These are phyloP conservation scores for Nowickia ferox DNA, from an alignment of 2,888 invertebrate genomes.

Conservation along the genomic window DNA sequence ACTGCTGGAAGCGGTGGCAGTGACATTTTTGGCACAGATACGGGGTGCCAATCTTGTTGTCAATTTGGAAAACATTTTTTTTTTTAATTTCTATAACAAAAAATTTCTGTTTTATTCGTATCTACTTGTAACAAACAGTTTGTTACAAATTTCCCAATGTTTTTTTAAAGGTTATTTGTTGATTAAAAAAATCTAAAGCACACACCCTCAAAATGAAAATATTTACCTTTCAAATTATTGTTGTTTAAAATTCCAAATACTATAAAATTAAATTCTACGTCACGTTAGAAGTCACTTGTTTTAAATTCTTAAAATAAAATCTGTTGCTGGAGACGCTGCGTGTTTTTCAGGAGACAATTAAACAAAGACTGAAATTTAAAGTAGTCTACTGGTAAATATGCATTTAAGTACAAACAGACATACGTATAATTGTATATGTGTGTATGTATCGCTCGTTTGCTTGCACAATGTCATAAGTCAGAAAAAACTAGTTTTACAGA, in stretches of 20 bases:
- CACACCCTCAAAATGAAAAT: constrained; percentile 16
- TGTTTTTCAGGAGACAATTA: constrained; percentile 26
- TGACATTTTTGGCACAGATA: constrained; percentile 58
- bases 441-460: too few species aligned
- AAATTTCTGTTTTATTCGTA: constrained; percentile 19
- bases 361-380: constrained; percentile 54
- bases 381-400: background rate
- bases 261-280: constrained; percentile 55
- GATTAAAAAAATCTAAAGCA: background rate
- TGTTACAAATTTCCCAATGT: constrained; percentile 21
- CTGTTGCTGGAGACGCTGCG: background rate
- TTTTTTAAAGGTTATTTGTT: constrained; percentile 4
- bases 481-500: too few species aligned
- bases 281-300: constrained; percentile 12
- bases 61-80: constrained; percentile 78
- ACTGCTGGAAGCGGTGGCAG: constrained; percentile 6
- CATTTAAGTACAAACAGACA: too few species aligned
- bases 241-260: constrained; percentile 18
- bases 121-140: constrained; percentile 39
- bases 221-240: constrained; percentile 37
- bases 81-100: constrained; percentile 3
- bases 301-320: constrained; percentile 8
- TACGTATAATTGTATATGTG: too few species aligned
- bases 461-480: too few species aligned
- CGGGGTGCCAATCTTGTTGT: constrained; percentile 76